Base-by-base conservation (phyloP, 1,140 invertebrate genomes). In the Calliphora vicina region DNA sequence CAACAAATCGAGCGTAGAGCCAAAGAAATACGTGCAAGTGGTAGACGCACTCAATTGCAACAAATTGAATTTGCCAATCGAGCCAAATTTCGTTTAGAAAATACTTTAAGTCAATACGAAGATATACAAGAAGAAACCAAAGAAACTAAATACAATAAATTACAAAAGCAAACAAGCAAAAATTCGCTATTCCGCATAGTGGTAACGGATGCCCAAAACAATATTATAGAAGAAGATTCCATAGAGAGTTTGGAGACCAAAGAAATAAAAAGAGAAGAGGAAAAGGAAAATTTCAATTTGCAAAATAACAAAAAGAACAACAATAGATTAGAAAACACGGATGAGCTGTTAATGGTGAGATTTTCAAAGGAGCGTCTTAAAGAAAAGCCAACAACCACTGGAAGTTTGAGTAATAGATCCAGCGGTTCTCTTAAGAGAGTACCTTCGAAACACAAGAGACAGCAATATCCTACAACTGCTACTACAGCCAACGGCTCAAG, bases 151-250 rank as follows among this genome's bases (percentile, higher is more conserved):
- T 17, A 35, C 20, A n/a, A 76, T 35, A 57, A 57, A 25, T 20
- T 67, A 20, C 29, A 43, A 43, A 43, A 26, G 27, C 76, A 43
- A 15, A 4, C n/a, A 50, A 23, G 9, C 20, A 45, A 23, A 76
- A 29, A 67, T 81, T 61, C 26, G n/a, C 84, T 86, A 71, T 90
- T 90, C 43, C 86, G 87, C 3, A 90, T 90, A 20, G 88, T 90
- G 82, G 88, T 90, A 57, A 90, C 89, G 13, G 89, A 90, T 85
- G 83, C 86, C 15, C 88, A 90, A 8, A 88, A 90, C 82, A 90
- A 90, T 71, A 86, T 90, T 25, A 90, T 90, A 29, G 86, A 88
- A 81, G 86, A 86, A 71, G 88, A 90, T 73, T 87, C 87, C 35
- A 90, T 89, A 76, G 82, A 85, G 6, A 84, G 84, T 45, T 82